Base-by-base conservation (phyloP, 2,797 vertebrate species). In the Oreochromis mossambicus region DNA sequence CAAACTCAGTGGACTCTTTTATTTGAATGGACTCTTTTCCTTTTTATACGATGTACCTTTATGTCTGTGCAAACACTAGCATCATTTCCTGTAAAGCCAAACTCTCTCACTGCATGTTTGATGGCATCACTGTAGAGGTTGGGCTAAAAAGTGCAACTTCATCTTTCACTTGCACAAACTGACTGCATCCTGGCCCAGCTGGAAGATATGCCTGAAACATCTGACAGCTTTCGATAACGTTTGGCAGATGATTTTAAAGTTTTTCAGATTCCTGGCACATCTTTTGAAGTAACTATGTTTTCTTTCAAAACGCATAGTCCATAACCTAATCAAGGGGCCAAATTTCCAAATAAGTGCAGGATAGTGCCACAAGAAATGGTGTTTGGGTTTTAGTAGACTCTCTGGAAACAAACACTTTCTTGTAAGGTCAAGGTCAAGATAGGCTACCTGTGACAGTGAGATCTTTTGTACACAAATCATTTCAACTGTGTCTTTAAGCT, bases 161-260 rank as follows among this genome's bases (percentile, higher is more conserved):
- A 32, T 32, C 32, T 32, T 32, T 32, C 32, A 32, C 6, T 15
- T 92, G 83, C 34, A 89, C n/a, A 66, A 78, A 12, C 17, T 34
- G 34, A 8, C 34, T 34, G 80, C 52, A 56, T 48, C 68, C 82
- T 61, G 26, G 17, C 3, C 88, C 87, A 50, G 70, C 85, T 81
- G 19, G 87, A 86, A 92, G 73, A 83, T 87, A 91, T 21, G 81
- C 80, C 63, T 89, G 79, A 86, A 63, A 88, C 87, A 91, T 86
- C 15, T 91, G 85, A 79, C 58, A 76, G 46, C 58, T 32, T 17
- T 78, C 26, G 6, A 77, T 6, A 83, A 70, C 7, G 36, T 73
- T 19, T 15, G 19, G 11, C 77, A 83, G 10, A 78, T 55, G 43
- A 46, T 46, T 46, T 15, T 14, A 7, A 43, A 43, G 54, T 68